A percentile compares a stretch with the other conserved stretches of the same genome.
phyloP scores from a whole-genome alignment of 2,888 invertebrate genomes.

The Microctonus aethiopoides region DNA sequence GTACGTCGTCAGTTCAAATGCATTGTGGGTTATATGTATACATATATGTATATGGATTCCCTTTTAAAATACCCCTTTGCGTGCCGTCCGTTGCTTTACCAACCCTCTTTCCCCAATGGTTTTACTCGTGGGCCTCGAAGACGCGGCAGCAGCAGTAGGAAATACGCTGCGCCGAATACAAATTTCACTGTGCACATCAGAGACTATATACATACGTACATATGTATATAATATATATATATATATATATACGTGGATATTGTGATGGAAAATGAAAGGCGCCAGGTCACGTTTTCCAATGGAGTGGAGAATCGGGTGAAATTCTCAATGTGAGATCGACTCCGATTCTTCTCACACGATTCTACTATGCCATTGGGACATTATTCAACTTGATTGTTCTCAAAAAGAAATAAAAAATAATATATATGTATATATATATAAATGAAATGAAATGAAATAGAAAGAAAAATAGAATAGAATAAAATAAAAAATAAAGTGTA shows the following conservation, averaged over 20 bases:
- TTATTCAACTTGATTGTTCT: conserved; percentile 18
- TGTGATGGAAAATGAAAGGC: conserved; percentile 35
- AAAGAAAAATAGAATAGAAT: not conserved
- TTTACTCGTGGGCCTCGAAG: conserved; percentile 28
- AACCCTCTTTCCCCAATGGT: not conserved
- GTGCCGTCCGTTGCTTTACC: conserved; percentile 9
- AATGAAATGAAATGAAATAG: not conserved
- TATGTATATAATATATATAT: no score
- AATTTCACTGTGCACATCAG: conserved; percentile 35
- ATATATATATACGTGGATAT: conserved; percentile 39
- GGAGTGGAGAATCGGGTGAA: conserved; percentile 27
- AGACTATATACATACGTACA: conserved; percentile 10
- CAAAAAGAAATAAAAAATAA: not conserved
- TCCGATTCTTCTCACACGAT: conserved; percentile 8
- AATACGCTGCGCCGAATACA: conserved; percentile 40
- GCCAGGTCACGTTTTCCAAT: conserved; percentile 37
- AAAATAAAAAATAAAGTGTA: not conserved
- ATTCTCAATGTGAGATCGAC: conserved; percentile 20
- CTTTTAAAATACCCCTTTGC: not conserved
- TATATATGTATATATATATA: not conserved
- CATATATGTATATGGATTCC: no score
- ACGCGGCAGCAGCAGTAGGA: conserved; percentile 21
- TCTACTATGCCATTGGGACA: conserved; percentile 20
- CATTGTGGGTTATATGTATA: no score
- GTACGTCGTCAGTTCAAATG: conserved; percentile 11